Evolutionary conservation across 2,888 invertebrate genomes (phyloP).

Genomic region (Cosmopolites sordidus): DNA sequence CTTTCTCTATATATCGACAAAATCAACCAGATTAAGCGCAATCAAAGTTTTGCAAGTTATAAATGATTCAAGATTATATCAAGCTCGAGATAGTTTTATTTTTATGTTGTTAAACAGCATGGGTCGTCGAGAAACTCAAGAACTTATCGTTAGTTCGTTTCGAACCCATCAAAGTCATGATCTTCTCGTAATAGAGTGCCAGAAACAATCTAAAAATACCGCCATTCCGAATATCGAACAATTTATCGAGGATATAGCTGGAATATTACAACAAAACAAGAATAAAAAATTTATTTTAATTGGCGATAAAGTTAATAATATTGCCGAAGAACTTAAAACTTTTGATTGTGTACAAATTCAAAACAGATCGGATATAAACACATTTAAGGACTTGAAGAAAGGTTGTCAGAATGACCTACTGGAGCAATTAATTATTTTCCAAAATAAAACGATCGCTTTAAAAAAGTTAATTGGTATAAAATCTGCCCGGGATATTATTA

Average conservation of each 20-base stretch:
- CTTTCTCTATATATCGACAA: slow-evolving; percentile 8
- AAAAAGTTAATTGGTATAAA: slow-evolving; percentile 12
- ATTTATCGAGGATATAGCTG: neutral
- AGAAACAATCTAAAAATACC: neutral
- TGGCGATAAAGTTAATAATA: slow-evolving; percentile 2
- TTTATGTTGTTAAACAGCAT: slow-evolving; percentile 12
- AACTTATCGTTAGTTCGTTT: slow-evolving; percentile 9
- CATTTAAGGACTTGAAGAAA: slow-evolving; percentile 6
- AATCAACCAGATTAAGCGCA: slow-evolving; percentile 8
- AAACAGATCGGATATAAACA: neutral
- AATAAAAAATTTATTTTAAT: slow-evolving; percentile 15
- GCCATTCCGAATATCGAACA: neutral
- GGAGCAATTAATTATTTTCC: slow-evolving; percentile 8
- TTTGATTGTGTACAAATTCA: neutral
- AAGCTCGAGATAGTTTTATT: slow-evolving; percentile 17
- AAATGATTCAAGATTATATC: neutral
- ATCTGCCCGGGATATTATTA: slow-evolving; percentile 1
- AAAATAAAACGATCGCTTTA: slow-evolving; percentile 3
- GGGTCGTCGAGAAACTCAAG: slow-evolving; percentile 4
- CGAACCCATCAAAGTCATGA: neutral
- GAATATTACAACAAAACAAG: neutral
- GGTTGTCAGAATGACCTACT: slow-evolving; percentile 8
- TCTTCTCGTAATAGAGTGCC: slow-evolving; percentile 18
- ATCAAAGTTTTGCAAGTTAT: slow-evolving; percentile 16
- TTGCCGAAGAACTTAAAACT: neutral